These are phyloP conservation scores for Platichthys stellatus DNA, from an alignment of 2,113 vertebrate genomes.

Conservation along the genomic window DNA sequence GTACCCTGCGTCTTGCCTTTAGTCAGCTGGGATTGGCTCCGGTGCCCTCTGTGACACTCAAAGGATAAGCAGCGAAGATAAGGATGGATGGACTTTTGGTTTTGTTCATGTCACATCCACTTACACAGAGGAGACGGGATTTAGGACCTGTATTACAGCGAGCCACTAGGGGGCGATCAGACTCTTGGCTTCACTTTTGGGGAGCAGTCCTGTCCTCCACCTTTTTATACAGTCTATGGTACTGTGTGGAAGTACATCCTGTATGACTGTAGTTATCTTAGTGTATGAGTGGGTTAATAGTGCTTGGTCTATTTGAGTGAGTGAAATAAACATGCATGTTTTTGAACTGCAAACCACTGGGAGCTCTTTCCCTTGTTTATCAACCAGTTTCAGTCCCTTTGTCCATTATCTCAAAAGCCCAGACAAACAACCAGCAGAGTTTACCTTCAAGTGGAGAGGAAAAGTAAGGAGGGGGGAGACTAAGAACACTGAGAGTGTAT, in stretches of 20 bases:
- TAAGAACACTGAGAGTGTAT: constrained; percentile 37
- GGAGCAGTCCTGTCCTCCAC: no score
- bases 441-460: constrained; percentile 22
- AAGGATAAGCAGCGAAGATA: no score
- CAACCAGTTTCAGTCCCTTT: background rate
- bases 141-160: no score
- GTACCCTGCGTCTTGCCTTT: no score
- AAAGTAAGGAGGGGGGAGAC: constrained; percentile 1
- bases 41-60: no score
- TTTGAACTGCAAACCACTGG: constrained; percentile 10
- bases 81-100: no score
- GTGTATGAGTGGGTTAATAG: constrained; percentile 5
- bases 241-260: background rate
- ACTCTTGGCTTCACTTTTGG: no score
- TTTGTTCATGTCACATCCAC: no score
- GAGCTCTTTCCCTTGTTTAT: constrained; percentile 10
- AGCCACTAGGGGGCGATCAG: no score
- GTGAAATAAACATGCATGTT: constrained; percentile 11
- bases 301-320: background rate
- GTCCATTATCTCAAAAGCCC: constrained; percentile 14
- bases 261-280: constrained; percentile 9
- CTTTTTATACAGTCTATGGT: no score
- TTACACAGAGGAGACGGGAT: no score
- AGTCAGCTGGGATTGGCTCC: no score
- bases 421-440: constrained; percentile 18